Evolutionary conservation across 2,113 vertebrate genomes (phyloP).

Genomic region (Leptosomus discolor): DNA sequence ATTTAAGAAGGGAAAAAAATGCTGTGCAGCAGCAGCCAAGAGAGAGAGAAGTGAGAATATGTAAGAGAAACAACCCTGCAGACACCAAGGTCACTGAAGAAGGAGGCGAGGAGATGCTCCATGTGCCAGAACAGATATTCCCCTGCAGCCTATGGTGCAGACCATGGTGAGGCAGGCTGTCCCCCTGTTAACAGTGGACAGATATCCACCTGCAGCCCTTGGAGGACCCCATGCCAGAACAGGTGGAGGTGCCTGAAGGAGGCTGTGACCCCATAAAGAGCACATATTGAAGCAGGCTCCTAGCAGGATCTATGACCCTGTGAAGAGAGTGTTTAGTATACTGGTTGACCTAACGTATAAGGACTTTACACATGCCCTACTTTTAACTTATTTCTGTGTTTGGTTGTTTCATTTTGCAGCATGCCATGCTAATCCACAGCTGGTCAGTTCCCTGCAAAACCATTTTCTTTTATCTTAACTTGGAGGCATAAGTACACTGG

Average conservation of each 20-base stretch:
- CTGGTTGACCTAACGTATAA: background rate
- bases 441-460: background rate
- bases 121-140: background rate
- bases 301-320: fast-evolving
- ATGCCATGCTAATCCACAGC: background rate
- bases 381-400: background rate
- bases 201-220: background rate
- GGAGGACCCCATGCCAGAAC: background rate
- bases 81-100: background rate
- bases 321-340: background rate
- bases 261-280: background rate
- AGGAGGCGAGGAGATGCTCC: background rate
- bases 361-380: background rate
- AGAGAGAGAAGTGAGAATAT: background rate
- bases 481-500: background rate
- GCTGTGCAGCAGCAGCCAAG: background rate
- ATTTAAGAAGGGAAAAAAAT: background rate
- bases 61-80: background rate
- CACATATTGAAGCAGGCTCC: fast-evolving
- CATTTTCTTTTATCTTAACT: background rate
- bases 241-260: background rate
- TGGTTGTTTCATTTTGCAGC: background rate
- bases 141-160: background rate
- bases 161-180: background rate
- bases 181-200: background rate